Base-by-base conservation (phyloP, 2,888 invertebrate genomes). In the Pammene aurita region DNA sequence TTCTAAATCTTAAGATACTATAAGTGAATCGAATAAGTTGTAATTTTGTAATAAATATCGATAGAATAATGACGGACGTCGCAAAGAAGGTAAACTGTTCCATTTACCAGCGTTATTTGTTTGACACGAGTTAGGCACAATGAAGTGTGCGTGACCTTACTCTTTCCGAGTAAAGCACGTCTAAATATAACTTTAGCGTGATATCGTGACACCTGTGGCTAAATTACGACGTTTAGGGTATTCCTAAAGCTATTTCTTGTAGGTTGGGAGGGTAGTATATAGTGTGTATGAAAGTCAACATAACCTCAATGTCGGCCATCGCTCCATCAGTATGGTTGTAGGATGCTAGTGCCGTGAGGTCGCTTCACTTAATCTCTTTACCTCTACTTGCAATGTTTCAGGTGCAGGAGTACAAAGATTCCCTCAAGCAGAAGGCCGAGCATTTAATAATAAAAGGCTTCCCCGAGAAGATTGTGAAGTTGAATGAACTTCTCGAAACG, bases 361-460 rank as follows among this genome's bases (percentile, higher is more conserved):
- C 42, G 57, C 50, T 34, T 57, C 9, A 18, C 44, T 68, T 38
- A 57, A 64, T 68, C 44, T n/a, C 26, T 50, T 68, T 58, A 68
- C 52, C 18, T 64, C 57, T 44, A 68, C 68, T 56, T 42, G 48
- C 56, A 42, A 57, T 69, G 67, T 84, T 93, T 73, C 90, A 97
- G 97, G 97, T 97, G 77, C 96, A 97, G 89, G 97, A 97, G 78
- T 98, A 97, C 90, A 98, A 97, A 92, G 97, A 97, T 82, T 95
- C 96, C 72, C 93, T 97, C 72, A 97, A 97, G 88, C 94, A 94
- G 75, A 97, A 97, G 93, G 98, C 97, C 11, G 98, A 98, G 84
- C 95, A 96, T 76, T 92, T 98, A 72, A 96, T 98, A 71, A 94
- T 97, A 71, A 96, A 96, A 87, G 97, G 96, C 58, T 98, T 98